A percentile compares a stretch with the other conserved stretches of the same genome.
Conservation (phyloP, 2,113 vertebrate species). For the Neogale vison region DNA sequence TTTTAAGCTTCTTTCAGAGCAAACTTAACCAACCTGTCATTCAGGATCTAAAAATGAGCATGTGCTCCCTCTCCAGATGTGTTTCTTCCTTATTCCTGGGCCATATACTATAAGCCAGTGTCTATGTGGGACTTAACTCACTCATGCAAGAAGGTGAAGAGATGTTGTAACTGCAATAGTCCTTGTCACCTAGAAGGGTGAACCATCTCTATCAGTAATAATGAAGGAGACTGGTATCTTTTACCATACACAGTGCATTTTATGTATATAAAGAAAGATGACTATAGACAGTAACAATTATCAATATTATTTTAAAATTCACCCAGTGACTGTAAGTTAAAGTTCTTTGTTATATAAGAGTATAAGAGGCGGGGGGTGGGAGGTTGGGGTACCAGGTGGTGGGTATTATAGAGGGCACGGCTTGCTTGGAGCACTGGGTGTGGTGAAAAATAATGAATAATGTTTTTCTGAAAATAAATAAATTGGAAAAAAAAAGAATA, state of each 20-base stretch:
- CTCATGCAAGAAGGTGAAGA: neutral
- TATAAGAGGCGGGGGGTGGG: no score
- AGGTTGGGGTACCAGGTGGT: no score
- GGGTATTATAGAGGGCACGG: no score
- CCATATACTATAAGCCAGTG: neutral
- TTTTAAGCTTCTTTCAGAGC: neutral
- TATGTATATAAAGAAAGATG: neutral
- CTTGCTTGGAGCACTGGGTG: no score
- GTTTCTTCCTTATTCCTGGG: neutral
- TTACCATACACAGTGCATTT: neutral
- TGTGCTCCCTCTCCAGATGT: rapidly evolving
- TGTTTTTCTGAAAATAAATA: no score
- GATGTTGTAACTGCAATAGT: neutral
- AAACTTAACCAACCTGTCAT: neutral
- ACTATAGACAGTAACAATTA: neutral
- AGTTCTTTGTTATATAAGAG: neutral
- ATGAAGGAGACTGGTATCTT: neutral
- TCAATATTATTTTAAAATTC: neutral
- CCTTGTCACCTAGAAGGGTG: neutral
- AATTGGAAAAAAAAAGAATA: no score
- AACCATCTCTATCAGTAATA: neutral
- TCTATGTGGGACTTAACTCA: neutral
- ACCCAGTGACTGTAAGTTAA: neutral
- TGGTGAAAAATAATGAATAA: no score
- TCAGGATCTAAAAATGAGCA: neutral